Evolutionary conservation across 2,888 invertebrate genomes (phyloP).

Genomic region (Fissipunctia ypsillon): DNA sequence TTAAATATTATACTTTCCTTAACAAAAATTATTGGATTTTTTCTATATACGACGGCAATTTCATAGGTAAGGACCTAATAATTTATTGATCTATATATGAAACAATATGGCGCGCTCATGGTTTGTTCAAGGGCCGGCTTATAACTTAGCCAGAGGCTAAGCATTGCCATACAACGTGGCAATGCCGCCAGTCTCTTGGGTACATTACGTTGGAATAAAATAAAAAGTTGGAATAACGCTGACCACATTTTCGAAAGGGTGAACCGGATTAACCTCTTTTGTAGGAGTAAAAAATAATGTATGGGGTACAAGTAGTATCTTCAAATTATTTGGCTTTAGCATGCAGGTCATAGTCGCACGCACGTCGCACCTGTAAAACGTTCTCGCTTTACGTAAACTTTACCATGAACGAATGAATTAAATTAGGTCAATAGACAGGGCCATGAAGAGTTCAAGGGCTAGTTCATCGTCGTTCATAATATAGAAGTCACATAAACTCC

Average conservation of each 20-base stretch:
- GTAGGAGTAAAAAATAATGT: not conserved
- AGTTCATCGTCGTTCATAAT: conserved; percentile 17
- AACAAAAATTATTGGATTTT: no score
- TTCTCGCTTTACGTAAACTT: conserved; percentile 1
- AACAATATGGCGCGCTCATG: no score
- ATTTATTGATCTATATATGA: no score
- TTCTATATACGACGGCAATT: no score
- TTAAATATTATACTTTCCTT: no score
- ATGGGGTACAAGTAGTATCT: not conserved
- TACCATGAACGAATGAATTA: conserved; percentile 1
- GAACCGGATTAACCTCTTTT: not conserved
- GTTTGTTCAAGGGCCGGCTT: no score
- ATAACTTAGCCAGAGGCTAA: no score
- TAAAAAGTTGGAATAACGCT: not conserved
- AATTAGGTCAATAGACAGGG: conserved; percentile 27
- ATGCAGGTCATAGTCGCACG: not conserved
- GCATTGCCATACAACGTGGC: no score
- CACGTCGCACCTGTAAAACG: not conserved
- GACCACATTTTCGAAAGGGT: not conserved
- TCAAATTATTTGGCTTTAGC: not conserved
- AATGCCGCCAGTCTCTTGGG: no score
- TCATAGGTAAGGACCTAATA: no score
- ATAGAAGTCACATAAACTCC: not conserved
- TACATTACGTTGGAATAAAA: no score
- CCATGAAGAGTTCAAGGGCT: conserved; percentile 35